Evolutionary conservation across 2,888 invertebrate species (phyloP).

Genomic region (Orchestes rusci): DNA sequence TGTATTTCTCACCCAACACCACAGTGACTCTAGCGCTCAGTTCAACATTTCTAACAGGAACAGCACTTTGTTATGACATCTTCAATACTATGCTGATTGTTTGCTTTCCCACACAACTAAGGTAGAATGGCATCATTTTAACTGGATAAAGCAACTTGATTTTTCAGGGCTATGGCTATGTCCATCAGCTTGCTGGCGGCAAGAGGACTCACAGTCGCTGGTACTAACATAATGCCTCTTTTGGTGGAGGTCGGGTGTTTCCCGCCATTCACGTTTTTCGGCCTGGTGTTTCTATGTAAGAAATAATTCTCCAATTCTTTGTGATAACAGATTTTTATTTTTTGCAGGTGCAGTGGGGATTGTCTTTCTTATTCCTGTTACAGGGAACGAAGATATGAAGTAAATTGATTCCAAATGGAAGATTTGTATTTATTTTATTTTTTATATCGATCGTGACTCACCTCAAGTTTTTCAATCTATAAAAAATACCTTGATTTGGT

Average conservation of each 20-base stretch:
- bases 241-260: constrained; percentile 61
- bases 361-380: constrained; percentile 32
- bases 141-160: constrained; percentile 2
- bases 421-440: too few relatives aligned
- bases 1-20: constrained; percentile 43
- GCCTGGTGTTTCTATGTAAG: constrained; percentile 54
- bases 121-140: constrained; percentile 42
- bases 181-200: constrained; percentile 65
- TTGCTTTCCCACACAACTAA: constrained; percentile 58
- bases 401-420: constrained; percentile 20
- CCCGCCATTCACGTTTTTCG: constrained; percentile 65
- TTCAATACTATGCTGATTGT: constrained; percentile 58
- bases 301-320: too few relatives aligned
- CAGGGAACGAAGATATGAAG: constrained; percentile 34
- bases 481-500: too few relatives aligned
- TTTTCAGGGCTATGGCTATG: constrained; percentile 61
- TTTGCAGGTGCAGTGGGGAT: constrained; percentile 30
- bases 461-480: too few relatives aligned
- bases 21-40: constrained; percentile 40
- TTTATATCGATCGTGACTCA: too few relatives aligned
- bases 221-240: constrained; percentile 64
- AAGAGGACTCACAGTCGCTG: constrained; percentile 60
- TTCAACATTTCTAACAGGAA: constrained; percentile 49
- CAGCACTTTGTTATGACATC: constrained; percentile 54
- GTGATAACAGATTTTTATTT: constrained; percentile 1